Evolutionary conservation across 2,113 vertebrate genomes (phyloP).

Genomic region (Sturnira hondurensis): DNA sequence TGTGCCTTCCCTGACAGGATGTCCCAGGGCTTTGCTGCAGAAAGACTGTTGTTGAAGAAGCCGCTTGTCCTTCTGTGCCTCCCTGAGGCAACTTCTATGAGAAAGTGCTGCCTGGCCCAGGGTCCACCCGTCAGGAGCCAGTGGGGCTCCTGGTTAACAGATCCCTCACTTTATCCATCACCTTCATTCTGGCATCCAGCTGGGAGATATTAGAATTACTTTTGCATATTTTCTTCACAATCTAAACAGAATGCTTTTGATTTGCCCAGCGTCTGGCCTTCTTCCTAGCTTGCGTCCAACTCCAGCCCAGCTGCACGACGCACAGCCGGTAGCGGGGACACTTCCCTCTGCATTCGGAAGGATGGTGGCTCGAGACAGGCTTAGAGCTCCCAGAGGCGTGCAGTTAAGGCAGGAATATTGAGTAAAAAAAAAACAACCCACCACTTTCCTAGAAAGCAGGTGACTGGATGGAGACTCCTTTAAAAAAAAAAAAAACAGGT

Average conservation of each 20-base stretch:
- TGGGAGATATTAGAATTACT: neutral
- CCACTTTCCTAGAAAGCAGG: neutral
- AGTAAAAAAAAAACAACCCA: neutral
- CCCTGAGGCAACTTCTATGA: neutral
- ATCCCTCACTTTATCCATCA: too few species aligned
- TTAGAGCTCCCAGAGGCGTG: fast-evolving
- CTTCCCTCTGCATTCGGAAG: neutral
- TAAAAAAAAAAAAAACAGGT: too few species aligned
- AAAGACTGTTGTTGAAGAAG: neutral
- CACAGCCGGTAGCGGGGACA: fast-evolving
- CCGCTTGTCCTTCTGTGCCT: neutral
- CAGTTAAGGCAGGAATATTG: fast-evolving
- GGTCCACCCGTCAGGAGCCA: neutral
- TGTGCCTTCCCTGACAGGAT: fast-evolving
- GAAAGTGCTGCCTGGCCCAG: neutral
- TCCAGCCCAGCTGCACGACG: neutral
- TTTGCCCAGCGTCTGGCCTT: neutral
- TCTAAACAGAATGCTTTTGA: neutral
- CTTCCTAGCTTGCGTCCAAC: fast-evolving
- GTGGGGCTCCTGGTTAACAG: neutral
- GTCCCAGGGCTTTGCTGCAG: neutral
- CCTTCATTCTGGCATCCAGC: neutral
- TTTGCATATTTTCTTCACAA: neutral
- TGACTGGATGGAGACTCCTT: too few species aligned
- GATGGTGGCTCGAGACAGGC: too few species aligned